Evolutionary conservation across 1,140 invertebrate genomes (phyloP).

Genomic region (Caligus rogercresseyi): DNA sequence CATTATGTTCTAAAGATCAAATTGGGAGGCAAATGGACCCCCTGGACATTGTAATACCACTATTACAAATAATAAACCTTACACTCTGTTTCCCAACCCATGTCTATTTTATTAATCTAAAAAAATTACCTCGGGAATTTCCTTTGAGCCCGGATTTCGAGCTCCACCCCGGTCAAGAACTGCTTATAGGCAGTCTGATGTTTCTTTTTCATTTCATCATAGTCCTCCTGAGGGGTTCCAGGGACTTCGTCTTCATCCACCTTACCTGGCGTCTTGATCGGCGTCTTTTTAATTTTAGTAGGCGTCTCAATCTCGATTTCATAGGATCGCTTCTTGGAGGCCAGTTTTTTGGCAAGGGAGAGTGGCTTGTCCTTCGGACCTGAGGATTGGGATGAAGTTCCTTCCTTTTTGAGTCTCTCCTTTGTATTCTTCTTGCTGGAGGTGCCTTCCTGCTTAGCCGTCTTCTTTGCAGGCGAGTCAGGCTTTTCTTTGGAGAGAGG

Average conservation of each 20-base stretch:
- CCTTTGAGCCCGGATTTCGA: conserved; percentile 55
- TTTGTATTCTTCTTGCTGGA: background rate
- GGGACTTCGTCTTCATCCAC: background rate
- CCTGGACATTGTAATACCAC: too few species aligned
- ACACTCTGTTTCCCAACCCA: too few species aligned
- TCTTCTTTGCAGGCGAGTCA: background rate
- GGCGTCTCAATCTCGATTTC: background rate
- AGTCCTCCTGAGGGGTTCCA: background rate
- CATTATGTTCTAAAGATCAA: too few species aligned
- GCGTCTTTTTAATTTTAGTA: background rate
- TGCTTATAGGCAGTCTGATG: conserved; percentile 43
- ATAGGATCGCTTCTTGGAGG: background rate
- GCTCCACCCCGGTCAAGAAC: conserved; percentile 56
- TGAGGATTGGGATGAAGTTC: background rate
- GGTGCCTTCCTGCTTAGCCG: too few species aligned
- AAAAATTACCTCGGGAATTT: conserved; percentile 44
- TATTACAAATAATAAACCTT: too few species aligned
- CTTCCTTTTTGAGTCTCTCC: too few species aligned
- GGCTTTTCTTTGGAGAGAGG: background rate
- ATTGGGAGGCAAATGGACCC: too few species aligned
- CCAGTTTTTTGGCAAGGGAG: background rate
- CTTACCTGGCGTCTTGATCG: background rate
- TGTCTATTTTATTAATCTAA: conserved; percentile 39
- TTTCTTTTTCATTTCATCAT: conserved; percentile 40
- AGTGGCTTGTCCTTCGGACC: too few species aligned